A percentile compares a stretch with the other conserved stretches of the same genome.
Conservation (phyloP, 2,113 vertebrate genomes). For the Eubucco bourcierii region DNA sequence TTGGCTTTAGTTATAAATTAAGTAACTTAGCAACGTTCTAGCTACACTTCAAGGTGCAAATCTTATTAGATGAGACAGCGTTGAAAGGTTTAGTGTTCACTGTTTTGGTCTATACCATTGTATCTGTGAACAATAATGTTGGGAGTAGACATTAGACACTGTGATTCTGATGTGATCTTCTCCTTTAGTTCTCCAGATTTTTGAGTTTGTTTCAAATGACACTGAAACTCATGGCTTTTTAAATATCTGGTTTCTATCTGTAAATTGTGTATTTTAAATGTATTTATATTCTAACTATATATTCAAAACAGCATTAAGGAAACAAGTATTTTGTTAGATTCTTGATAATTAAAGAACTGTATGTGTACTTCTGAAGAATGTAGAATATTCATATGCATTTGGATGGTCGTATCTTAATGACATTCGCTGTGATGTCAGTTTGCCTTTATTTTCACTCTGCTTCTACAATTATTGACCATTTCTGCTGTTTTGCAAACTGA, state of each 20-base stretch:
- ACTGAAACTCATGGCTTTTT: neutral
- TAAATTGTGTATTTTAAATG: neutral
- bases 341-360: neutral
- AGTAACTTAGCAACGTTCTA: too few species aligned
- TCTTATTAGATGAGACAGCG: neutral
- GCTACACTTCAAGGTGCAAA: too few species aligned
- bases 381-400: neutral
- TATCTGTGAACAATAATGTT: neutral
- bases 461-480: rapidly evolving
- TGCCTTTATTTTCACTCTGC: neutral
- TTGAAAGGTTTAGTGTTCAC: neutral
- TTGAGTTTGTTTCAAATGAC: neutral
- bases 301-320: neutral
- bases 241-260: neutral
- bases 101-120: neutral
- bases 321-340: neutral
- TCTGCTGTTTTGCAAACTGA: neutral
- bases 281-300: too few species aligned
- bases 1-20: too few species aligned
- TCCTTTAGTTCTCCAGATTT: neutral
- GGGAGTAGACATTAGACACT: neutral
- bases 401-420: neutral
- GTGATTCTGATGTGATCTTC: neutral
- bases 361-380: neutral
- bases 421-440: rapidly evolving